These are phyloP conservation scores for Hybognathus amarus DNA, from an alignment of 2,797 vertebrate genomes.

Conservation along the genomic window DNA sequence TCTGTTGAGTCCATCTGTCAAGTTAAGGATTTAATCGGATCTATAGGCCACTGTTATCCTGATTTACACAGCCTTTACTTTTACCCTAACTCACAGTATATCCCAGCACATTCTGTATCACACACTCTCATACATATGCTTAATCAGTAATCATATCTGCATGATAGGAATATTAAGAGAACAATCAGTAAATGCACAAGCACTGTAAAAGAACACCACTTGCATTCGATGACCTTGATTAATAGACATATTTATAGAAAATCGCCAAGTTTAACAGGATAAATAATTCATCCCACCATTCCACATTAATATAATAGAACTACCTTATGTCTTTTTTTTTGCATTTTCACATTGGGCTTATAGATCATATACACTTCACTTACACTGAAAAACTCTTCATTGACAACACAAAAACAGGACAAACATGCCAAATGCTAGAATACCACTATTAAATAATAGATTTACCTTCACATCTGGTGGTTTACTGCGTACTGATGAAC, in stretches of 20 bases:
- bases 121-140: not conserved
- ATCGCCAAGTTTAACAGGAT: not conserved
- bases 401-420: not conserved
- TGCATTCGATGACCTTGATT: conserved; percentile 14
- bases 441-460: not conserved
- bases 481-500: not conserved
- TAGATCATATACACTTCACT: not conserved
- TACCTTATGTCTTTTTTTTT: not conserved
- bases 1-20: conserved; percentile 55
- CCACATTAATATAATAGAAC: not conserved
- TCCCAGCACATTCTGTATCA: not conserved
- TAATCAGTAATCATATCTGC: not conserved
- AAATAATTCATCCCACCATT: not conserved
- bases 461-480: conserved; percentile 45
- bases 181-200: not conserved
- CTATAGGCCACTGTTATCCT: conserved; percentile 51
- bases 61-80: conserved; percentile 43
- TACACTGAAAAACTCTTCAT: not conserved
- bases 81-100: conserved; percentile 31
- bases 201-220: not conserved
- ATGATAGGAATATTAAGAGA: not conserved
- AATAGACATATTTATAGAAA: not conserved
- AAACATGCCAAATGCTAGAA: not conserved
- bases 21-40: conserved; percentile 57
- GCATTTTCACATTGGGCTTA: not conserved